These are phyloP conservation scores for Poeciliopsis prolifica DNA, from an alignment of 2,113 vertebrate species.

Conservation along the genomic window DNA sequence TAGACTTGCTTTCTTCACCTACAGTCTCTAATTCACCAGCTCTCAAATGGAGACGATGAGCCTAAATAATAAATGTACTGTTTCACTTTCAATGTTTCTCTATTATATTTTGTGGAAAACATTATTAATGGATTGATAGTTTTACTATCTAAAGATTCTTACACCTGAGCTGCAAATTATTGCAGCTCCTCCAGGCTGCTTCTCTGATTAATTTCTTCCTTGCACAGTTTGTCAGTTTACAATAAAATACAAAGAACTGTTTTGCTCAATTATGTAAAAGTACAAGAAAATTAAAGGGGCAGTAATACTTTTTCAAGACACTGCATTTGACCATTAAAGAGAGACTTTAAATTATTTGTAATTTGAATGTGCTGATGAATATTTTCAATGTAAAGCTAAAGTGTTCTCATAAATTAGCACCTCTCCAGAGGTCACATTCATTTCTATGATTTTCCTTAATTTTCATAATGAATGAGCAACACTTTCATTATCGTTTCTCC, in stretches of 20 bases:
- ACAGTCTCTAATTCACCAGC: background rate
- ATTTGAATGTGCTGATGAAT: background rate
- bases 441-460: background rate
- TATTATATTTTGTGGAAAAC: background rate
- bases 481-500: background rate
- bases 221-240: background rate
- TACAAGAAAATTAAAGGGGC: background rate
- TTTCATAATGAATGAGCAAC: background rate
- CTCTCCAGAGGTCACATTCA: background rate
- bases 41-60: no score
- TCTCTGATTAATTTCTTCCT: background rate
- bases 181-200: no score
- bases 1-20: no score
- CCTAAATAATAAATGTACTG: no score
- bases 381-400: background rate
- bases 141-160: background rate
- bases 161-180: background rate
- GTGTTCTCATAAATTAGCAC: background rate
- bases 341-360: background rate
- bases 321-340: background rate
- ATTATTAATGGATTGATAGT: background rate
- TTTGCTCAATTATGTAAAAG: background rate
- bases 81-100: background rate
- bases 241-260: background rate
- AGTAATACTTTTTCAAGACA: background rate